These are phyloP conservation scores for Brotula barbata DNA, from an alignment of 2,797 vertebrate genomes.

Conservation along the genomic window DNA sequence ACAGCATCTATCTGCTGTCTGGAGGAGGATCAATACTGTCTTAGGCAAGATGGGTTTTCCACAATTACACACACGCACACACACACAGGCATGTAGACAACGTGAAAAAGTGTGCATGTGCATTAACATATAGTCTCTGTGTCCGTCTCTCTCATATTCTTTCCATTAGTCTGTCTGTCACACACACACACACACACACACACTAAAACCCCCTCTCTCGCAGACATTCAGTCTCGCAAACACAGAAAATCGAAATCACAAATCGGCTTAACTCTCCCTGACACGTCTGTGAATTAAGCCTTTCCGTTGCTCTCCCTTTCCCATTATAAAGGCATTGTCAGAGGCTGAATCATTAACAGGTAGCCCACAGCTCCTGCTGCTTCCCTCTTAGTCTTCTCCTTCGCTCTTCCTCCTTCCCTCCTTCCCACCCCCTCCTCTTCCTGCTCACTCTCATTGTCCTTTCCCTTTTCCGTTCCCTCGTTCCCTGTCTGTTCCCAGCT, in stretches of 20 bases:
- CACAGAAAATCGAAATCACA: conserved; percentile 79
- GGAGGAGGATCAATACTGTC: conserved; percentile 58
- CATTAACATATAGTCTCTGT: conserved; percentile 53
- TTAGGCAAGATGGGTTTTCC: conserved; percentile 25
- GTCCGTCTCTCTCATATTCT: conserved; percentile 61
- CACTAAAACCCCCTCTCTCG: conserved; percentile 56
- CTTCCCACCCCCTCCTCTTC: conserved; percentile 8
- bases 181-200: conserved; percentile 20
- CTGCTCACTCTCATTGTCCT: conserved; percentile 31
- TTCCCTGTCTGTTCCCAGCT: conserved; percentile 7
- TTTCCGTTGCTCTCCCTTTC: conserved; percentile 73
- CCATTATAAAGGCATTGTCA: conserved; percentile 77
- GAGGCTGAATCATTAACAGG: conserved; percentile 72
- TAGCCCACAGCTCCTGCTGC: conserved; percentile 67
- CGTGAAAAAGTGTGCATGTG: conserved; percentile 14
- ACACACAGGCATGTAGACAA: conserved; percentile 7
- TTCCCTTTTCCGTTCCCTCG: conserved; percentile 15
- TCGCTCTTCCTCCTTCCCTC: neutral
- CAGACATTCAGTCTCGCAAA: conserved; percentile 71
- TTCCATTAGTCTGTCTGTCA: conserved; percentile 29
- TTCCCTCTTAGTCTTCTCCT: conserved; percentile 26
- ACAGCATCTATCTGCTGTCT: conserved; percentile 54
- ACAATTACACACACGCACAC: conserved; percentile 3
- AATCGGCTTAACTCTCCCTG: conserved; percentile 79
- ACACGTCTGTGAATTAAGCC: conserved; percentile 79